Evolutionary conservation across 1,140 invertebrate species (phyloP), one percentile per base, ranked within the genome.

Genomic region (Bilobella aurantiaca): DNA sequence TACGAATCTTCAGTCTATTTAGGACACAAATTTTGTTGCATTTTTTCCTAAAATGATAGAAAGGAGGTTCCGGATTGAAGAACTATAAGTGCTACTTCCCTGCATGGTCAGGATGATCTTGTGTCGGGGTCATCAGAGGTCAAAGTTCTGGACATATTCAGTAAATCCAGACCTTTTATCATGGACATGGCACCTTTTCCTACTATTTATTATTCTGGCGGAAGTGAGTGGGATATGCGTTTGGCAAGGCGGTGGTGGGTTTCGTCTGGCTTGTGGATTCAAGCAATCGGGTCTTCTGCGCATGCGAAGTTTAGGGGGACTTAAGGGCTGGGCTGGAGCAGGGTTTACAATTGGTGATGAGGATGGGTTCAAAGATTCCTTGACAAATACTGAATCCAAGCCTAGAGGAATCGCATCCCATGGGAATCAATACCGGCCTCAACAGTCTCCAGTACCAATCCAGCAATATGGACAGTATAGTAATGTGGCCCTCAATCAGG

Each of bases 241-340:
- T 67, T 83, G 90, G 77, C 86, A 89, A 77, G 90, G 88, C 73
- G 89, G 91, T 78, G 90, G 89, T 76, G 88, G 64, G 87, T 90
- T 91, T 80, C 85, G 83, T 74, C 82, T 92, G 77, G 89, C 90
- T 82, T 92, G 90, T 79, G 88, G 87, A 75, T 91, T 92, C 83
- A 90, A 89, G 83, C 91, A 92, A 78, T 89, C 88, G 70, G 86
- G 88, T 73, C 82, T 92, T 65, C 91, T 92, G 82, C 84, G 90
- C 74, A 86, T 92, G 72, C 81, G 90, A 81, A 91, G 91, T 80
- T 84, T 92, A 71, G 90, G 90, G 76, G 89, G 89, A 72, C 80
- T 91, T 75, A 91, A 91, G 81, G 71, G 71, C 25, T 73, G 66
- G 42, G 64, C 64, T 1, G 71, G 71, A 37, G 71, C 64, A 8